A percentile compares a stretch with the other conserved stretches of the same genome.
Evolutionary conservation across 2,888 invertebrate genomes (phyloP).

Genomic region (Chironomus tentans): DNA sequence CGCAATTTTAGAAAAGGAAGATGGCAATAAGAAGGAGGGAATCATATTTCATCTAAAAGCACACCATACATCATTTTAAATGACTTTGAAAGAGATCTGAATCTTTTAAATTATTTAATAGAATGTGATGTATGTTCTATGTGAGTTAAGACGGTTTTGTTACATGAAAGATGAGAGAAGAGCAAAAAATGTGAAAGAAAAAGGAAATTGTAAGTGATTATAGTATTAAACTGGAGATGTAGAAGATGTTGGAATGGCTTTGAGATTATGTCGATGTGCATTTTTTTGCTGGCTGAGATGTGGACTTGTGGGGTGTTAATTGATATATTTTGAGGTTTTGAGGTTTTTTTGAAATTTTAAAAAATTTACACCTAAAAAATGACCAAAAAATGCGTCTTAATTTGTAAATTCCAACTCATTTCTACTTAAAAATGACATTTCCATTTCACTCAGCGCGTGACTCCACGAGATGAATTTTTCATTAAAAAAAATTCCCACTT

Average conservation of each 20-base stretch:
- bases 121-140: not conserved
- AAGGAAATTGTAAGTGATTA: slow-evolving; percentile 19
- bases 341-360: too few species aligned
- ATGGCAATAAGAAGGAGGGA: not conserved
- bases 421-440: not conserved
- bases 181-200: not conserved
- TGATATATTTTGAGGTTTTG: too few species aligned
- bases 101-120: slow-evolving; percentile 26
- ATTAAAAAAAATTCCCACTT: not conserved
- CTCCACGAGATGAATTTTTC: not conserved
- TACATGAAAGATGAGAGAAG: not conserved
- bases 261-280: not conserved
- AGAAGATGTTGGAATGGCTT: not conserved
- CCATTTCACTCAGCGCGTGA: not conserved
- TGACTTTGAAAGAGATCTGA: slow-evolving; percentile 26
- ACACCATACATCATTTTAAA: slow-evolving; percentile 23
- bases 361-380: too few species aligned
- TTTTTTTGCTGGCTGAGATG: not conserved
- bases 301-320: too few species aligned
- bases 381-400: too few species aligned
- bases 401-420: not conserved
- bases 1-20: not conserved
- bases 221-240: not conserved
- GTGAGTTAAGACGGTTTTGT: not conserved
- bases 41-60: slow-evolving; percentile 22